Percentiles rank a stretch among this genome's conserved stretches.
phyloP scores from a whole-genome alignment of 2,888 invertebrate genomes.

The Drosophila putrida region DNA sequence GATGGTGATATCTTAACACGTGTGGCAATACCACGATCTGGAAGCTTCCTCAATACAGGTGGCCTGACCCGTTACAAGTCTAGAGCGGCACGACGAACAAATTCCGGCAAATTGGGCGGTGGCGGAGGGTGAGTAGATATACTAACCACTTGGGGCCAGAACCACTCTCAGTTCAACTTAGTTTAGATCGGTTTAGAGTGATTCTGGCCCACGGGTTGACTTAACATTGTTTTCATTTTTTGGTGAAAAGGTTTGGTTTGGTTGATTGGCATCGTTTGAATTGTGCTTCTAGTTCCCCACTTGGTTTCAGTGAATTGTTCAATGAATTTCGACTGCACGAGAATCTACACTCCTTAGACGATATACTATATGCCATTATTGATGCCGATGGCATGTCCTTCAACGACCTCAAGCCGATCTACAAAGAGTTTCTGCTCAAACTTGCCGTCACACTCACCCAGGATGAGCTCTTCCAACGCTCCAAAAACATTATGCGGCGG shows the following conservation, averaged over 20 bases:
- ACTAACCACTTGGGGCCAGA: constrained; percentile 56
- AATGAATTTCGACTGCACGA: constrained; percentile 95
- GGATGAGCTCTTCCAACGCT: constrained; percentile 95
- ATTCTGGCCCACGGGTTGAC: constrained; percentile 47
- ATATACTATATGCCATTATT: constrained; percentile 94
- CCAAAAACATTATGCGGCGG: constrained; percentile 95
- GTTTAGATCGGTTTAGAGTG: neutral
- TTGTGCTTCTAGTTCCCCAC: constrained; percentile 89
- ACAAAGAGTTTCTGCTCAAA: constrained; percentile 95
- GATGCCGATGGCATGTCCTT: constrained; percentile 97
- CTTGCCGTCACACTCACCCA: constrained; percentile 95
- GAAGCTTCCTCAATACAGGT: constrained; percentile 93
- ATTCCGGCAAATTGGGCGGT: constrained; percentile 85
- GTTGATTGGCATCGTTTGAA: constrained; percentile 80
- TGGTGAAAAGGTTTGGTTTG: constrained; percentile 80
- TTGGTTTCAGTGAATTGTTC: constrained; percentile 94
- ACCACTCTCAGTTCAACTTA: constrained; percentile 4
- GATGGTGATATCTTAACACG: constrained; percentile 93
- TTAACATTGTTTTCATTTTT: constrained; percentile 58
- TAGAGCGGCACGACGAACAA: constrained; percentile 83
- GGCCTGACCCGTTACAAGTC: constrained; percentile 92
- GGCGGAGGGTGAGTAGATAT: constrained; percentile 80
- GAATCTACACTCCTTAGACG: constrained; percentile 94
- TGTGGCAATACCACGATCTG: constrained; percentile 93
- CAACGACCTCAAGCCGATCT: constrained; percentile 95